Percentiles rank a stretch among this genome's conserved stretches.
phyloP scores from a whole-genome alignment of 2,113 vertebrate species.

The Pseudopodoces humilis region DNA sequence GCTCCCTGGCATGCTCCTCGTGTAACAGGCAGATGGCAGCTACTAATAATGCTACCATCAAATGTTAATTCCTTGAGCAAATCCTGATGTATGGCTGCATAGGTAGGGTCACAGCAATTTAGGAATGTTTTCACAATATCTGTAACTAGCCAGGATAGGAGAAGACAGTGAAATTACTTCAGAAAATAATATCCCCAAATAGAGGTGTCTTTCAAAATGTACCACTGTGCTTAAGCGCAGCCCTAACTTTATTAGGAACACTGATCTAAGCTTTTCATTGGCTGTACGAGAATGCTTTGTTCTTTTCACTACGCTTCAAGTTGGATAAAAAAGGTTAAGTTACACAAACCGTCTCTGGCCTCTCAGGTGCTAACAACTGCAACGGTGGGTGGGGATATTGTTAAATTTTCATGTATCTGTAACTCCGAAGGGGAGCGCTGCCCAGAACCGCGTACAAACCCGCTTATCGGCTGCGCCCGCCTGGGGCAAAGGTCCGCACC shows the following conservation, averaged over 20 bases:
- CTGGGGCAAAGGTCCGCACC: background rate
- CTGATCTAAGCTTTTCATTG: background rate
- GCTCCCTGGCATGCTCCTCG: background rate
- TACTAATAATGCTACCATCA: background rate
- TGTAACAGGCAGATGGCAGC: background rate
- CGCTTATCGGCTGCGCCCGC: rapidly evolving
- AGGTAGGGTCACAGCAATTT: background rate
- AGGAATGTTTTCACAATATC: background rate
- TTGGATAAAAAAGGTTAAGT: background rate
- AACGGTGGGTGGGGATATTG: rapidly evolving
- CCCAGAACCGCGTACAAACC: rapidly evolving
- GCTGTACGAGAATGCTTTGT: background rate
- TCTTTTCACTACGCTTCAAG: background rate
- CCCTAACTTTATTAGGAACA: background rate
- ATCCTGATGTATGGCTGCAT: background rate
- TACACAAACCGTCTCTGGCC: background rate
- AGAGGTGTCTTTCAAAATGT: background rate
- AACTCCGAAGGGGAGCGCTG: background rate
- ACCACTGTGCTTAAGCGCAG: rapidly evolving
- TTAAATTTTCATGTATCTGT: background rate
- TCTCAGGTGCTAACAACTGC: background rate
- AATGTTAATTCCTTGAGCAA: background rate
- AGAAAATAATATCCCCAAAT: background rate
- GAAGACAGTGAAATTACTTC: background rate
- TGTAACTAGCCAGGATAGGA: background rate